Percentiles rank a stretch among this genome's conserved stretches.
Conservation (phyloP, 1,140 invertebrate genomes). For the Pinna nobilis region DNA sequence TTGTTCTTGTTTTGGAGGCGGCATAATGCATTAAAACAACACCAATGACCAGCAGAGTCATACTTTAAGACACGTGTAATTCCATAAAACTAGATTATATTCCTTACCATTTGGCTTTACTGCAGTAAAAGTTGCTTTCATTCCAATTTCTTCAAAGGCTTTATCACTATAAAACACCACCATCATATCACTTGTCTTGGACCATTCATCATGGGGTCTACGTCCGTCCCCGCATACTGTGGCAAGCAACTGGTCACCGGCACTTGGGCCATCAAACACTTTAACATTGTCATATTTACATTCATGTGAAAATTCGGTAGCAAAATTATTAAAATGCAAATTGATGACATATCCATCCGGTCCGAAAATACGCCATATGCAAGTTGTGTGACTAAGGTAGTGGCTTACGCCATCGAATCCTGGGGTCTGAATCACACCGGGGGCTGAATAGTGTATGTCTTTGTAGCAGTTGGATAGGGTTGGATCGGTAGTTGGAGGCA, state of each 20-base stretch:
- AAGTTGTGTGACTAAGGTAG: conserved; percentile 25
- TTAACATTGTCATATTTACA: conserved; percentile 33
- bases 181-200: conserved; percentile 35
- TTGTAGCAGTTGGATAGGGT: conserved; percentile 19
- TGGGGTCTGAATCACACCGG: conserved; percentile 25
- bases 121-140: conserved; percentile 29
- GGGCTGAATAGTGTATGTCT: conserved; percentile 19
- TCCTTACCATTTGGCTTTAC: conserved; percentile 17
- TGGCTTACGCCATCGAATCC: conserved; percentile 5
- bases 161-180: conserved; percentile 32
- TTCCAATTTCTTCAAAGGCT: conserved; percentile 6
- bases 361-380: conserved; percentile 39
- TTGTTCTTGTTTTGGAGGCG: too few species aligned
- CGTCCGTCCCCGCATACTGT: conserved; percentile 30
- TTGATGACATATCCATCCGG: conserved; percentile 33
- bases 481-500: neutral
- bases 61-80: too few species aligned
- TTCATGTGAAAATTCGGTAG: conserved; percentile 19
- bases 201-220: conserved; percentile 31
- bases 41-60: too few species aligned
- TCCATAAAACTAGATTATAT: too few species aligned
- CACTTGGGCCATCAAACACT: conserved; percentile 34
- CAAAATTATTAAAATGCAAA: conserved; percentile 37
- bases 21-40: too few species aligned
- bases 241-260: conserved; percentile 23